Percentiles rank a stretch among this genome's conserved stretches.
Conservation (phyloP, 2,888 invertebrate species). For the Pseudococcus viburni region DNA sequence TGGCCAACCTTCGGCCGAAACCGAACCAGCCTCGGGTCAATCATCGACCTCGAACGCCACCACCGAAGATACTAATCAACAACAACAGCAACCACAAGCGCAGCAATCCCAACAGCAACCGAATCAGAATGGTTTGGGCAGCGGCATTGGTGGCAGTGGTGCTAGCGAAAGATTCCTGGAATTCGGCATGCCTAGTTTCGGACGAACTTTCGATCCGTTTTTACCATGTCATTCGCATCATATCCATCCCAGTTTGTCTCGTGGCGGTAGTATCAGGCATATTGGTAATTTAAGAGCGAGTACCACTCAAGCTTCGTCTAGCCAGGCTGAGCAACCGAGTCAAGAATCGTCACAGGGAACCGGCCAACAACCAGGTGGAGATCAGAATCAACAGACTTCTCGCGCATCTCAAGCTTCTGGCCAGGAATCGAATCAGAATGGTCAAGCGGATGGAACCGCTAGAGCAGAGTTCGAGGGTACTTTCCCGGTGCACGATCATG, state of each 20-base stretch:
- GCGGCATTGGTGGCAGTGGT: background rate
- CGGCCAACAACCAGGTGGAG: background rate
- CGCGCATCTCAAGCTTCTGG: background rate
- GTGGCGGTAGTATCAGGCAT: conserved; percentile 42
- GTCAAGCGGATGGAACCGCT: background rate
- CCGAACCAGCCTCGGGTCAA: background rate
- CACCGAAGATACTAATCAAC: conserved; percentile 64
- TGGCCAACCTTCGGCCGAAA: background rate
- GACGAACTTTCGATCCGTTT: conserved; percentile 76
- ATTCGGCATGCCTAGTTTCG: conserved; percentile 50
- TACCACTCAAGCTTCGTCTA: conserved; percentile 34
- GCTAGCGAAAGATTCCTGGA: conserved; percentile 50
- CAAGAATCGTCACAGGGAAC: conserved; percentile 21
- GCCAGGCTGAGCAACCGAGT: conserved; percentile 24
- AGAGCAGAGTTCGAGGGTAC: conserved; percentile 37
- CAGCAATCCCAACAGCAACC: conserved; percentile 52
- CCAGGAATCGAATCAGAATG: background rate
- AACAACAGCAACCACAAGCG: conserved; percentile 69
- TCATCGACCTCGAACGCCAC: background rate
- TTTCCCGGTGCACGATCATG: conserved; percentile 33
- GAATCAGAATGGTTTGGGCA: background rate
- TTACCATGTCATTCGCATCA: conserved; percentile 83
- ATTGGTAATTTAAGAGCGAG: background rate
- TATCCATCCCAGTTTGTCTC: conserved; percentile 71
- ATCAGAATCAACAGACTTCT: background rate